phyloP scores from a whole-genome alignment of 2,797 vertebrate species.

The Rhodeus uyekii region DNA sequence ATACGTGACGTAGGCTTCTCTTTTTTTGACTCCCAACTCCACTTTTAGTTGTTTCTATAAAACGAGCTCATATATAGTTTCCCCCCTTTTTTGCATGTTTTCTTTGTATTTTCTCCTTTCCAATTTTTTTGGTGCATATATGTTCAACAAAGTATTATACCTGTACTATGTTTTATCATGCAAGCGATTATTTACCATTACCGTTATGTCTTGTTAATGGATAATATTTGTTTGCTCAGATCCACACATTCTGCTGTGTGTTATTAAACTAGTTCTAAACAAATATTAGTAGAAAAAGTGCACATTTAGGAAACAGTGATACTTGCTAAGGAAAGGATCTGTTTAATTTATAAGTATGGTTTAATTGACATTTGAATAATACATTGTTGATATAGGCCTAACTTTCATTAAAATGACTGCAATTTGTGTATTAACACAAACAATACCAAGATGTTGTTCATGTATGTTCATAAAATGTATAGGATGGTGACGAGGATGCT shows the following conservation, averaged over 20 bases:
- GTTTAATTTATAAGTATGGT: background rate
- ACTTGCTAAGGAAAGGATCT: background rate
- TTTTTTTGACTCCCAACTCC: too few species aligned
- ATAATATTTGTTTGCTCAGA: background rate
- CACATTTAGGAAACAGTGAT: too few species aligned
- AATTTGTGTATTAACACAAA: background rate
- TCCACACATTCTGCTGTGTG: background rate
- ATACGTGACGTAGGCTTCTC: background rate
- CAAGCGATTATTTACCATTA: background rate
- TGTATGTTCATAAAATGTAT: too few species aligned
- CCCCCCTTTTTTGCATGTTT: accelerated
- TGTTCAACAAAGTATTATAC: background rate
- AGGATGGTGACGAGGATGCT: too few species aligned
- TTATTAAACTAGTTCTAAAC: background rate
- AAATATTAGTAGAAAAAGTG: background rate
- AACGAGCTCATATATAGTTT: background rate
- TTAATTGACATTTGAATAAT: background rate
- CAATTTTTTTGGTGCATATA: background rate
- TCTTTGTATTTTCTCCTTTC: too few species aligned
- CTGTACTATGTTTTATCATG: too few species aligned
- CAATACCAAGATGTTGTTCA: background rate
- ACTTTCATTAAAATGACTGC: background rate
- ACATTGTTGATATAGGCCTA: background rate
- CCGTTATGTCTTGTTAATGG: background rate
- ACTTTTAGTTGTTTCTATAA: background rate